Conservation (phyloP, 2,797 vertebrate species). For the Dromococcyx pavoninus region DNA sequence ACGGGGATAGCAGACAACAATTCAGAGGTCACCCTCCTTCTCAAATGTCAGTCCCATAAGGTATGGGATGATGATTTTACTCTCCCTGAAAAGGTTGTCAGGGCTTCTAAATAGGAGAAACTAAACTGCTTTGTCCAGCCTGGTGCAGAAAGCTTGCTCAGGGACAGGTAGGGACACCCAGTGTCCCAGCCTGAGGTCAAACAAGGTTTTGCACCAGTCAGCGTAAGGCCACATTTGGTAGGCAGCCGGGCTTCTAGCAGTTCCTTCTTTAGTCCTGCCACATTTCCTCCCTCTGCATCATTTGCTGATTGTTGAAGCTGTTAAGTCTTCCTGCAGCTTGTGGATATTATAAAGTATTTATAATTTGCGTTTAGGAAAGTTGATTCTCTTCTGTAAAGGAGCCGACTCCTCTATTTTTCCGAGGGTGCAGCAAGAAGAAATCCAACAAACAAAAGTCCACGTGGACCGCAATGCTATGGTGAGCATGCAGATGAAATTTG, state of each 20-base stretch:
- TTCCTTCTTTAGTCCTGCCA: background rate
- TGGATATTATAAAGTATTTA: background rate
- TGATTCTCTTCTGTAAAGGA: conserved; percentile 94
- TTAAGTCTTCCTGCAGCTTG: background rate
- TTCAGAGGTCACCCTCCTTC: background rate
- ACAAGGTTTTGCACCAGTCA: background rate
- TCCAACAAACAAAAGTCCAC: conserved; percentile 86
- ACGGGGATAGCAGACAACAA: background rate
- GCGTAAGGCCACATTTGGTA: background rate
- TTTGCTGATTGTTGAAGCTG: background rate
- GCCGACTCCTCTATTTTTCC: conserved; percentile 96
- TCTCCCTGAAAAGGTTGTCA: background rate
- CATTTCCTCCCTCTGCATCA: background rate
- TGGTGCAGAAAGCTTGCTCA: background rate
- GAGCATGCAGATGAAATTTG: conserved; percentile 17
- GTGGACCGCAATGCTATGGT: conserved; percentile 94
- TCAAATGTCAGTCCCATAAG: background rate
- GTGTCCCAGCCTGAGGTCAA: background rate
- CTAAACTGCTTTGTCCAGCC: background rate
- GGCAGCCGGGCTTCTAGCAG: background rate
- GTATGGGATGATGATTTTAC: background rate
- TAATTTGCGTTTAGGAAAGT: conserved; percentile 82
- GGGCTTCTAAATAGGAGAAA: background rate
- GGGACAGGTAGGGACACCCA: background rate
- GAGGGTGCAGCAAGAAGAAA: conserved; percentile 87